These are phyloP conservation scores for Sanderia malayensis DNA, from an alignment of 30 jellyfish, hydroid and myxozoan genomes.

Conservation along the genomic window DNA sequence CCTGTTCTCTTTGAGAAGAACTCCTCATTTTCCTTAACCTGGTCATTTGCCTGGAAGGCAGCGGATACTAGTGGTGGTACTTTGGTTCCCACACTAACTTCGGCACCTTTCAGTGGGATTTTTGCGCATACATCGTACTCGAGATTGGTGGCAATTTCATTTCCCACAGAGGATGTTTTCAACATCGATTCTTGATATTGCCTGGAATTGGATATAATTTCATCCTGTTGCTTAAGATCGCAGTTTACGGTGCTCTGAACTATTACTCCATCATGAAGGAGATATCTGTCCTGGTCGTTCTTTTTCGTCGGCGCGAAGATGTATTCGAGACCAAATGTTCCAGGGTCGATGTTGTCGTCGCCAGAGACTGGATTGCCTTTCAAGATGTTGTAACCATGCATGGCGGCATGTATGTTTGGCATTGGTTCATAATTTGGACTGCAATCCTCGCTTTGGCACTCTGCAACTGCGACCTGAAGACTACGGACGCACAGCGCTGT, in stretches of 20 bases:
- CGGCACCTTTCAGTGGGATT: not conserved
- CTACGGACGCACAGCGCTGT: no score
- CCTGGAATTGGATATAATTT: not conserved
- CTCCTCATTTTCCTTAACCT: slow-evolving; percentile 6
- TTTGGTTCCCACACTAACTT: slow-evolving; percentile 21
- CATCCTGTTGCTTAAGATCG: not conserved
- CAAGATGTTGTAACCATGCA: not conserved
- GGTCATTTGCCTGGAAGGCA: slow-evolving; percentile 2
- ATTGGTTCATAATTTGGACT: not conserved
- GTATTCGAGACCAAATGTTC: not conserved
- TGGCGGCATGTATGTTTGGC: not conserved
- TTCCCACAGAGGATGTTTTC: not conserved
- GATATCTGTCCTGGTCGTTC: not conserved
- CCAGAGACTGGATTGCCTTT: not conserved
- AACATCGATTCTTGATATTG: not conserved
- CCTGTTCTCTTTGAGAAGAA: slow-evolving; percentile 20
- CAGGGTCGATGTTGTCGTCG: not conserved
- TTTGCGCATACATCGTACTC: not conserved
- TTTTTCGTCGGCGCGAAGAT: not conserved
- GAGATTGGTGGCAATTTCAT: not conserved
- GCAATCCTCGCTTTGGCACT: not conserved
- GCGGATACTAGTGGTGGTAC: slow-evolving; percentile 40
- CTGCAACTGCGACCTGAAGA: not conserved
- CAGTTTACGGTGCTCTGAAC: no score
- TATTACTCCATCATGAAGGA: not conserved